Conservation (phyloP, 2,888 invertebrate species). For the Patella pellucida region DNA sequence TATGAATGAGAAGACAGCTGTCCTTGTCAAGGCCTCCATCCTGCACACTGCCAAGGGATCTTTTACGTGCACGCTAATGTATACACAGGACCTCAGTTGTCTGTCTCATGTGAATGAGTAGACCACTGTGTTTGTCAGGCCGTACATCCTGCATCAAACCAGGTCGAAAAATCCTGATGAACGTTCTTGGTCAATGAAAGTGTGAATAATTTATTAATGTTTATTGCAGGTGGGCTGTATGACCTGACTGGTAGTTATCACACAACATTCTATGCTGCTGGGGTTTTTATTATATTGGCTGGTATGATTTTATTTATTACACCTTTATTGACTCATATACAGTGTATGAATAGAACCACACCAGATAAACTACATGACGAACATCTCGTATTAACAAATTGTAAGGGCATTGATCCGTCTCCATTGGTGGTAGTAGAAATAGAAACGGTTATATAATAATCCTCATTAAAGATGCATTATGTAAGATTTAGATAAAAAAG, state of each 20-base stretch:
- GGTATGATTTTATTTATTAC: conserved; percentile 72
- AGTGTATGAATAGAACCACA: background rate
- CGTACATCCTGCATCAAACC: too few relatives aligned
- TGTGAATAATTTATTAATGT: background rate
- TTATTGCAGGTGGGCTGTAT: conserved; percentile 73
- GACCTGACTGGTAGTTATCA: conserved; percentile 81
- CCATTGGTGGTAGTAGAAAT: background rate
- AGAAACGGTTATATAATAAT: background rate
- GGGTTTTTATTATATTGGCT: conserved; percentile 83
- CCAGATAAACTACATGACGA: background rate
- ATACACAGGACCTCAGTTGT: too few relatives aligned
- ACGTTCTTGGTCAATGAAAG: background rate
- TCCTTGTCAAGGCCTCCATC: too few relatives aligned
- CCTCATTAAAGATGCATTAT: too few relatives aligned
- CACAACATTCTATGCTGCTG: conserved; percentile 82
- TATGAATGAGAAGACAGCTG: too few relatives aligned
- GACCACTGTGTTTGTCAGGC: too few relatives aligned
- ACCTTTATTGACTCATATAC: background rate
- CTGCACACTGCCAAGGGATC: too few relatives aligned
- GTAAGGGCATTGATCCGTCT: background rate
- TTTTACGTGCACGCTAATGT: too few relatives aligned
- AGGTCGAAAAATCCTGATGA: too few relatives aligned
- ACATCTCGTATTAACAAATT: background rate
- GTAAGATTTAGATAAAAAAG: too few relatives aligned
- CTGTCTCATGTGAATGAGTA: too few relatives aligned